Evolutionary conservation across 2,888 invertebrate genomes (phyloP).

Genomic region (Laspeyria flexula): DNA sequence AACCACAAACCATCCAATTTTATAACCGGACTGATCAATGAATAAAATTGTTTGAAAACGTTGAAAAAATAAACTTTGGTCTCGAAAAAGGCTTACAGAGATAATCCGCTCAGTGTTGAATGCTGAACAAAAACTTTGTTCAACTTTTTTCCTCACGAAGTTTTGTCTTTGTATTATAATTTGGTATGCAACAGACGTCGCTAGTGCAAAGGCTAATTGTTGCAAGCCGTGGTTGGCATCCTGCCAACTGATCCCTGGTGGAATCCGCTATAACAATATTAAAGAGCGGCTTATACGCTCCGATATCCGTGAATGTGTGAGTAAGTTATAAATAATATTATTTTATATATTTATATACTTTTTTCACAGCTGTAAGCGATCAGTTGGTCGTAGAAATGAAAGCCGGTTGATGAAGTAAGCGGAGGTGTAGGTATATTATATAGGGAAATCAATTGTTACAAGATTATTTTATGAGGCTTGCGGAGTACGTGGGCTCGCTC

Average conservation of each 20-base stretch:
- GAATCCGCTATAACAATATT: conserved; percentile 37
- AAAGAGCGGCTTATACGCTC: conserved; percentile 35
- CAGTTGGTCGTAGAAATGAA: too few species aligned
- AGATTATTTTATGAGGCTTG: too few species aligned
- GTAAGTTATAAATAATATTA: too few species aligned
- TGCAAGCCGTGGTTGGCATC: conserved; percentile 37
- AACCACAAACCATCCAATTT: conserved; percentile 14
- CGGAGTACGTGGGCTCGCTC: too few species aligned
- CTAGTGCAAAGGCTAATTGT: conserved; percentile 46
- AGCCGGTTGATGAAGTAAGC: too few species aligned
- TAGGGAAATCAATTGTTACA: too few species aligned
- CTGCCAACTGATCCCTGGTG: conserved; percentile 42
- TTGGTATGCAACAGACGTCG: conserved; percentile 42
- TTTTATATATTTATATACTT: too few species aligned
- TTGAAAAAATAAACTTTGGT: conserved; percentile 18
- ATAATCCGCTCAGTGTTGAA: conserved; percentile 35
- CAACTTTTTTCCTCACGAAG: conserved; percentile 19
- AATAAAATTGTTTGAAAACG: too few species aligned
- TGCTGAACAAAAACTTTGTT: conserved; percentile 24
- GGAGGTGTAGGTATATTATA: too few species aligned
- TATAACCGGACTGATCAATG: conserved; percentile 24
- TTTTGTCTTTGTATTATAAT: conserved; percentile 41
- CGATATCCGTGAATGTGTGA: conserved; percentile 15
- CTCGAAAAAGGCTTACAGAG: conserved; percentile 26
- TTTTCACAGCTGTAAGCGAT: too few species aligned